A percentile compares a stretch with the other conserved stretches of the same genome.
Evolutionary conservation across 2,113 vertebrate species (phyloP).

Genomic region (Nibea coibor): DNA sequence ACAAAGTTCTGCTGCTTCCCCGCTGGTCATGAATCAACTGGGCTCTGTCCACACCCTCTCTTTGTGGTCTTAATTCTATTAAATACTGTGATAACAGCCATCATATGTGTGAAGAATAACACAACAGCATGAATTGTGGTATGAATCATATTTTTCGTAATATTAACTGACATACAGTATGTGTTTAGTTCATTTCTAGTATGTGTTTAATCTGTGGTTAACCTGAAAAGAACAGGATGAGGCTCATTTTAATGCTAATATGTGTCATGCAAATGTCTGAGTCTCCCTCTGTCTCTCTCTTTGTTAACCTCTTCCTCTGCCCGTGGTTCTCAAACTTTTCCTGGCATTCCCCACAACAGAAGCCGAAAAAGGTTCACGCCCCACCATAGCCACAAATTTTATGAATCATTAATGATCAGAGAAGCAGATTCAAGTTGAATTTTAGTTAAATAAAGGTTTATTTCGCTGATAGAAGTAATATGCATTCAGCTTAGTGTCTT

Average conservation of each 20-base stretch:
- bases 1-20: constrained; percentile 65
- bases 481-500: too few relatives aligned
- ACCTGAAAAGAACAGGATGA: constrained; percentile 7
- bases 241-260: background rate
- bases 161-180: background rate
- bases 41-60: constrained; percentile 54
- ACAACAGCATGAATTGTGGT: background rate
- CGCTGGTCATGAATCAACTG: constrained; percentile 68
- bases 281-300: background rate
- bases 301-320: background rate
- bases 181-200: background rate
- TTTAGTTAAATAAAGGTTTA: too few relatives aligned
- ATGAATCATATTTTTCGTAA: background rate
- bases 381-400: too few relatives aligned
- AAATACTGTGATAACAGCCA: constrained; percentile 28
- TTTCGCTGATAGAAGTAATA: too few relatives aligned
- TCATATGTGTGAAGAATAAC: constrained; percentile 17
- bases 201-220: background rate
- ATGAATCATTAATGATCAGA: too few relatives aligned
- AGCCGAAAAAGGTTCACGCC: too few relatives aligned
- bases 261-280: background rate
- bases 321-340: too few relatives aligned
- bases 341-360: too few relatives aligned
- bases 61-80: constrained; percentile 45
- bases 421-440: too few relatives aligned